Evolutionary conservation across 2,797 vertebrate species (phyloP).

Genomic region (Babyrousa celebensis): DNA sequence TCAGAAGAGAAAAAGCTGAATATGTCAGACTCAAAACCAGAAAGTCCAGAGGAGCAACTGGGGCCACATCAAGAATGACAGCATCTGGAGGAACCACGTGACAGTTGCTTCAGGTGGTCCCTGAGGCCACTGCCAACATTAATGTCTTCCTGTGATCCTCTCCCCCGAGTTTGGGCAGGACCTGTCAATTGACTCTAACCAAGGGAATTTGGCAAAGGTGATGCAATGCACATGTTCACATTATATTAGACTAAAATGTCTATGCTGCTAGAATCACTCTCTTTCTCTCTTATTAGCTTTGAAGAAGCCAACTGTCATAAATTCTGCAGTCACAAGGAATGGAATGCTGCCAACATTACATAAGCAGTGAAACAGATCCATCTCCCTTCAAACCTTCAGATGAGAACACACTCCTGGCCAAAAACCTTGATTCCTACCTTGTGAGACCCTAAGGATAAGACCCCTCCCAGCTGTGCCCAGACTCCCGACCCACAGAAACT

Average conservation of each 20-base stretch:
- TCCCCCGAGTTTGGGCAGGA: background rate
- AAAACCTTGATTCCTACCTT: background rate
- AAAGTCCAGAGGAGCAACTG: background rate
- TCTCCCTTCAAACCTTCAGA: background rate
- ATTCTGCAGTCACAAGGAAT: background rate
- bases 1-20: background rate
- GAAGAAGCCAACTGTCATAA: background rate
- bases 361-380: background rate
- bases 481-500: background rate
- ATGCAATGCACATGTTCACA: accelerated
- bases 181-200: background rate
- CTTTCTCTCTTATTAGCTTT: background rate
- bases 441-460: background rate
- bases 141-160: background rate
- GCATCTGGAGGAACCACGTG: accelerated
- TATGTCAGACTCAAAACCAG: background rate
- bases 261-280: background rate
- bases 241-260: background rate
- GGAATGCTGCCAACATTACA: background rate
- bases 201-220: background rate
- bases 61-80: background rate
- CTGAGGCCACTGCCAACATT: background rate
- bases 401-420: background rate
- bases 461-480: background rate
- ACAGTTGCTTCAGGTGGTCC: background rate